A percentile compares a stretch with the other conserved stretches of the same genome.
Conservation (phyloP, 2,797 vertebrate genomes). For the Bovichtus variegatus region DNA sequence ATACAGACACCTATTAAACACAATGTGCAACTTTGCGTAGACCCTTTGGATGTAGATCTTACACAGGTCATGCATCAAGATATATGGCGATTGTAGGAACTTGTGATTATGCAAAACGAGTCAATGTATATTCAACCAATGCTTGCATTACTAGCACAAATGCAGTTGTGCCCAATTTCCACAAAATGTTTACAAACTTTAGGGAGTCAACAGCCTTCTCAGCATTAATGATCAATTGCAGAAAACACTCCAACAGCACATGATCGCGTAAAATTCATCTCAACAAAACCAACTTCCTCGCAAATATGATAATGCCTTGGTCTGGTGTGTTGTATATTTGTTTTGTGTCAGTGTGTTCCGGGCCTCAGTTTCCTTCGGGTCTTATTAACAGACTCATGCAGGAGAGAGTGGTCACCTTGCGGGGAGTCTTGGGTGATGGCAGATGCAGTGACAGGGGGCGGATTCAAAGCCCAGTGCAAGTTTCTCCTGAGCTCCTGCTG, state of each 20-base stretch:
- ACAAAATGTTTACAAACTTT: neutral
- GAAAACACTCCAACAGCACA: neutral
- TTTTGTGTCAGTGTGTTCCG: no score
- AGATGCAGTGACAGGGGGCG: constrained; percentile 55
- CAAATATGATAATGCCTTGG: neutral
- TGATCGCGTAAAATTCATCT: neutral
- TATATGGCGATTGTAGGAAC: neutral
- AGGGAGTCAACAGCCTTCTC: neutral
- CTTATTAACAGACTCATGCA: neutral
- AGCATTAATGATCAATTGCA: neutral
- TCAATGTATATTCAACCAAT: neutral
- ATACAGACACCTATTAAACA: neutral
- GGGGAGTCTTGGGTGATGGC: constrained; percentile 64
- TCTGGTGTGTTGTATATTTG: no score
- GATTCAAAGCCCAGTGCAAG: constrained; percentile 87
- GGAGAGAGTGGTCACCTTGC: constrained; percentile 62
- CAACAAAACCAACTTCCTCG: neutral
- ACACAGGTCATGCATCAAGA: no score
- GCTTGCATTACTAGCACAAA: neutral
- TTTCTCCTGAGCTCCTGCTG: constrained; percentile 87
- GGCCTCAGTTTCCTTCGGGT: neutral
- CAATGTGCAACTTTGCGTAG: neutral
- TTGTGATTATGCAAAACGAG: neutral
- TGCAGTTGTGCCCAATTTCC: neutral
- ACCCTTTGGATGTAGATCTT: no score